Evolutionary conservation across 1,140 invertebrate species (phyloP).

Genomic region (Lepeophtheirus salmonis): DNA sequence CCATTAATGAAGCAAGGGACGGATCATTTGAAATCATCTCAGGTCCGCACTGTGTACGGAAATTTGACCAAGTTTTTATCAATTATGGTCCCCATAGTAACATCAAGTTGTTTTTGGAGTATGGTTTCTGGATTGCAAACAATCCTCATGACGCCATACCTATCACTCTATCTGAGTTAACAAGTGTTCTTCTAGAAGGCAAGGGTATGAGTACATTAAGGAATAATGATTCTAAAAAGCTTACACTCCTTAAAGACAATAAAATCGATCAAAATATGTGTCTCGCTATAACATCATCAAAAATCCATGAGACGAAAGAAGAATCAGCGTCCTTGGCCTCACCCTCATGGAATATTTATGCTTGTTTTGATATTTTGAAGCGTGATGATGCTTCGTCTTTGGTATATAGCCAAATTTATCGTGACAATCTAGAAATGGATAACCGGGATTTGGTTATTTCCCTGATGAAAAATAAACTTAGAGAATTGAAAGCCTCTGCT

Average conservation of each 20-base stretch:
- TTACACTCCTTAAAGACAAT: background rate
- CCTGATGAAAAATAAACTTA: background rate
- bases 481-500: constrained; percentile 23
- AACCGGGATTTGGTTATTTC: background rate
- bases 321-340: too few relatives aligned
- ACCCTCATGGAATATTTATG: background rate
- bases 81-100: constrained; percentile 51
- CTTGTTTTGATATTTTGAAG: background rate
- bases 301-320: too few relatives aligned
- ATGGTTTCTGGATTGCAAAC: constrained; percentile 45
- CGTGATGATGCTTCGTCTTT: background rate
- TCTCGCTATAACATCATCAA: too few relatives aligned
- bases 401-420: too few relatives aligned
- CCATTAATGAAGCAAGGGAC: constrained; percentile 30
- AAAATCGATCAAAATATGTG: background rate
- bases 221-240: too few relatives aligned
- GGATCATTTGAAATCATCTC: constrained; percentile 37
- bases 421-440: background rate
- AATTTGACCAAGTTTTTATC: constrained; percentile 45
- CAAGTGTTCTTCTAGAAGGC: background rate
- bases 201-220: background rate
- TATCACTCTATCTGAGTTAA: constrained; percentile 28
- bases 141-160: constrained; percentile 41
- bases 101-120: constrained; percentile 44
- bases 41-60: constrained; percentile 28